Evolutionary conservation across 1,140 invertebrate genomes (phyloP).

Genomic region (Dufourea novaeangliae): DNA sequence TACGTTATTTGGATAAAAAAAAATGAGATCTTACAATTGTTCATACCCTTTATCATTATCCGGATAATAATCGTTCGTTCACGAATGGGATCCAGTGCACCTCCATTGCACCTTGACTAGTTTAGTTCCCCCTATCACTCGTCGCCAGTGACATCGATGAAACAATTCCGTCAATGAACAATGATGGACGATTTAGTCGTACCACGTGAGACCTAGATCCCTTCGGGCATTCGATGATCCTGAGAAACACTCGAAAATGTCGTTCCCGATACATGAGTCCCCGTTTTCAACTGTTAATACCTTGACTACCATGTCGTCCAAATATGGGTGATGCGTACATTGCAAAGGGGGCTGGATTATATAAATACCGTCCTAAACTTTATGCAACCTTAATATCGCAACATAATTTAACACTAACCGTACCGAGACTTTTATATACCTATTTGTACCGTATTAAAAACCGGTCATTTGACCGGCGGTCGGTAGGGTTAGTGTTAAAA

Average conservation of each 20-base stretch:
- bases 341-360: too few relatives aligned
- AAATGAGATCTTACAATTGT: constrained; percentile 54
- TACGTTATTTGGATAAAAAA: constrained; percentile 37
- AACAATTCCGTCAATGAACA: background rate
- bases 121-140: background rate
- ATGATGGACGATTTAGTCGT: background rate
- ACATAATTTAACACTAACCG: too few relatives aligned
- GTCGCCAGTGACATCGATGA: background rate
- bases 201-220: background rate
- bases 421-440: too few relatives aligned
- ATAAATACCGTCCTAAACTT: too few relatives aligned
- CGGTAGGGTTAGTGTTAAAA: too few relatives aligned
- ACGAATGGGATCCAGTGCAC: background rate
- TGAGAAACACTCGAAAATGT: background rate
- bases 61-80: constrained; percentile 39
- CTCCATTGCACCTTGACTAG: constrained; percentile 12
- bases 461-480: too few relatives aligned
- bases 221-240: background rate
- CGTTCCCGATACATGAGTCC: background rate
- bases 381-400: too few relatives aligned
- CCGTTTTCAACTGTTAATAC: background rate
- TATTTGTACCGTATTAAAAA: too few relatives aligned
- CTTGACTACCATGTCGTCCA: background rate
- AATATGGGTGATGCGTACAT: too few relatives aligned
- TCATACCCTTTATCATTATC: constrained; percentile 44